Evolutionary conservation across 2,113 vertebrate species (phyloP), one percentile per base, ranked within the genome.

Genomic region (Cichladusa arquata): DNA sequence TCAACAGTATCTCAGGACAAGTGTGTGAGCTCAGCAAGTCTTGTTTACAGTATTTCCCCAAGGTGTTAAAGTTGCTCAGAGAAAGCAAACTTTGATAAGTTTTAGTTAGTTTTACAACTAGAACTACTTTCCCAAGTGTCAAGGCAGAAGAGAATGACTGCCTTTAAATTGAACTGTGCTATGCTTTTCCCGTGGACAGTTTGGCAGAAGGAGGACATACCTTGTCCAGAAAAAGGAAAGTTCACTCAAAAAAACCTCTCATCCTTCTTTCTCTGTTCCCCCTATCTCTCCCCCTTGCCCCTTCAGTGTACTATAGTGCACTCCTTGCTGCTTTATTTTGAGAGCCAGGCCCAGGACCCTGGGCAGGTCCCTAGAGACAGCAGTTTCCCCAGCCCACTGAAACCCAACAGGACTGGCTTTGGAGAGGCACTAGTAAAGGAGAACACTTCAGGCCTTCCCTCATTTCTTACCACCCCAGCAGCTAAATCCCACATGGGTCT

Each of bases 231-330:
- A 77, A 84, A 86, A 42, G 5, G 3, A 29, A 88, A 69, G 7
- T 34, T 81, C 33, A 42, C 23, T 36, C 19, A 48, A 88, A 77
- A 73, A 20, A 24, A 0, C 10, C 33, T 36, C n/a, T 58, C 56
- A 44, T 5, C 14, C 12, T 67, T 67, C 54, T 67, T 89, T 25
- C 40, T 74, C 45, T 47, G 26, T 33, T 45, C 24, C n/a, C 11
- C 36, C 12, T 33, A 3, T 8, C 18, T 23, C 14, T 53, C 65
- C 26, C 36, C 36, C 77, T 61, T 57, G 26, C 19, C 47, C 51
- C 61, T 61, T 45, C 28, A 36, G 11, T 5, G 7, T 25, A n/a
- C 2, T 11, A 5, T 0, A 29, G 8, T 14, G 38, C 0, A 0
- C 11, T 48, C n/a, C 29, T 45, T 10, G 4, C 6, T 47, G 18